Base-by-base conservation (phyloP, 2,888 invertebrate genomes). In the Eueremaeus valkanovi region DNA sequence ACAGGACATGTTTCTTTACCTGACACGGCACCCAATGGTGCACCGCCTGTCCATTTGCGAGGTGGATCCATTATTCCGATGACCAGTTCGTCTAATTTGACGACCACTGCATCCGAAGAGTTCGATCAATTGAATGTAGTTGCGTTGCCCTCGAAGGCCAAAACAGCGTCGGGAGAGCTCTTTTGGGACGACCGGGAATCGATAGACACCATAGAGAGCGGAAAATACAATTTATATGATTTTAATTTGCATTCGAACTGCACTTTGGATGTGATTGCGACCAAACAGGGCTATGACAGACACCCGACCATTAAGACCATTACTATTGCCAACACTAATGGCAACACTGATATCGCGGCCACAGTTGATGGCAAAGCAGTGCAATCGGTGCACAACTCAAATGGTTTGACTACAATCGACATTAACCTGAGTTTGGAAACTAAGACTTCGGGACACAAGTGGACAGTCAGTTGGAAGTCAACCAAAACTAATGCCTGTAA, bases 51-150 rank as follows among this genome's bases (percentile, higher is more conserved):
- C 1, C 68, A 68, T 40, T 79, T 87, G 42, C 85, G 91, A 82
- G 91, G 90, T 0, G 93, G 93, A 0, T 86, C 85, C 21, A 87
- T 93, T 72, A 80, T 93, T 45, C 89, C 92, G 0, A 55, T 55
- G 27, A 8, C 27, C 24, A 55, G 1, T 3, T 6, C 6, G 11
- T 11, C 11, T 11, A 55, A 27, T 55, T 24, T 55, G 51, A 51
- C 51, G 21, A 51, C n/a, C 2, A 51, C 51, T 2, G 16, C 21
- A 3, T 21, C n/a, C 5, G 3, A 5, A 51, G 51, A 6, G 3
- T 24, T 55, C 27, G 27, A 55, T 27, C 1, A n/a, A 24, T 21
- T 51, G n/a, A 51, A 51, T 51, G 11, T 55, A 24, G 55, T 27
- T 3, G 27, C 27, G 13, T 40, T 40, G 21, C 68, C 49, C 33